Evolutionary conservation across 2,888 invertebrate species (phyloP), one percentile per base, ranked within the genome.

Genomic region (Molorchus minor): DNA sequence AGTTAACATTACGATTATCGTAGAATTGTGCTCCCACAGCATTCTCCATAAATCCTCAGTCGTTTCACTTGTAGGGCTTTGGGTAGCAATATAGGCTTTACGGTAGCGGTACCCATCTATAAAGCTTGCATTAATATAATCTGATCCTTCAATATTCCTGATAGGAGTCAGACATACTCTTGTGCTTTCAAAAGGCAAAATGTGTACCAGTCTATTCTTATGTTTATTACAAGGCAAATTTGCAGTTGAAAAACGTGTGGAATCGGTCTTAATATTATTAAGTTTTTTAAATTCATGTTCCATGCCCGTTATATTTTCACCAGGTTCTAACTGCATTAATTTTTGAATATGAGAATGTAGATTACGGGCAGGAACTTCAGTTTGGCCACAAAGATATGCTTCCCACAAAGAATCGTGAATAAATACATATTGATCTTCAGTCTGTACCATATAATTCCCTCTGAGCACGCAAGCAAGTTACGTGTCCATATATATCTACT

Each of bases 21-120:
- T 98, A 1, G 98, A 98, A 80, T 99, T 98, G 80, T 98, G 98
- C 79, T 99, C 98, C 99, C 99, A 99, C 38, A 99, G 85, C 98
- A 98, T 98, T 61, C 98, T 86, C 99, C 99, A 99, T 80, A 99
- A 94, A 80, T 99, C 99, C 73, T 98, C 98, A 0, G 96, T 94
- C 0, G 98, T 98, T 77, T 98, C 96, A 49, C 91, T 89, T 57
- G 98, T 82, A 0, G 99, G 98, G n/a, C 98, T 98, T 81, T 99
- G 98, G n/a, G 98, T 93, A 3, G 98, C 98, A 64, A 99, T 96
- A 79, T 99, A 99, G 1, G 98, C 98, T 63, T 91, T 91, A 49
- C 94, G 87, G 82, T 95, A 94, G 67, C 93, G 49, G 80, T 96
- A 96, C 0, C 96, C 98, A 80, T 99, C 99, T 67, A 99, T 94